phyloP scores from a whole-genome alignment of 64 coral and sea anemone species.

The Montipora capricornis region DNA sequence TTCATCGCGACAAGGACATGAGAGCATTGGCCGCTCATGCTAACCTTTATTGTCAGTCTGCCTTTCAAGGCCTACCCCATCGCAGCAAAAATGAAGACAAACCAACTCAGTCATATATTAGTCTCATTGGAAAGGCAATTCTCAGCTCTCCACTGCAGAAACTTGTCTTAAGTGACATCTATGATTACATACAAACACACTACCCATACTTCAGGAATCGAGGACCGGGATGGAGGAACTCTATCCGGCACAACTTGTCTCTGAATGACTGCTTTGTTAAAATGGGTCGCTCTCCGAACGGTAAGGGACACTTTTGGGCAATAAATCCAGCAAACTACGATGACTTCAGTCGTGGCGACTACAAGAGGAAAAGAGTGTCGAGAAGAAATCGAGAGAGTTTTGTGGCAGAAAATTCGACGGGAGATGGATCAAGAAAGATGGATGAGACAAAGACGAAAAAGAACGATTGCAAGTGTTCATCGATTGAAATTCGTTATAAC shows the following conservation, averaged over 20 bases:
- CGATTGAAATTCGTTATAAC: no score
- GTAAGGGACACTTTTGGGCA: constrained; percentile 78
- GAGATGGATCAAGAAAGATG: neutral
- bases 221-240: constrained; percentile 71
- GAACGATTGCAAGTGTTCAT: no score
- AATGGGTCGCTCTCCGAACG: constrained; percentile 63
- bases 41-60: neutral
- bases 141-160: constrained; percentile 68
- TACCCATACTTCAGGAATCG: constrained; percentile 74
- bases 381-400: neutral
- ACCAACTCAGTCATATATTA: constrained; percentile 70
- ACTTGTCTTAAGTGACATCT: constrained; percentile 69
- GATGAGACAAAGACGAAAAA: neutral
- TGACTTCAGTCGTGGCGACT: constrained; percentile 68
- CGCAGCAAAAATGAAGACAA: constrained; percentile 57
- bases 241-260: constrained; percentile 66
- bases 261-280: constrained; percentile 77
- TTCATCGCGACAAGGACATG: neutral
- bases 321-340: constrained; percentile 70
- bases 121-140: constrained; percentile 69
- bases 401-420: neutral
- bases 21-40: neutral
- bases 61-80: neutral
- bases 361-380: constrained; percentile 47
- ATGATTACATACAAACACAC: constrained; percentile 64